Conservation (phyloP, 2,888 invertebrate species). For the Sarcophaga caerulescens region DNA sequence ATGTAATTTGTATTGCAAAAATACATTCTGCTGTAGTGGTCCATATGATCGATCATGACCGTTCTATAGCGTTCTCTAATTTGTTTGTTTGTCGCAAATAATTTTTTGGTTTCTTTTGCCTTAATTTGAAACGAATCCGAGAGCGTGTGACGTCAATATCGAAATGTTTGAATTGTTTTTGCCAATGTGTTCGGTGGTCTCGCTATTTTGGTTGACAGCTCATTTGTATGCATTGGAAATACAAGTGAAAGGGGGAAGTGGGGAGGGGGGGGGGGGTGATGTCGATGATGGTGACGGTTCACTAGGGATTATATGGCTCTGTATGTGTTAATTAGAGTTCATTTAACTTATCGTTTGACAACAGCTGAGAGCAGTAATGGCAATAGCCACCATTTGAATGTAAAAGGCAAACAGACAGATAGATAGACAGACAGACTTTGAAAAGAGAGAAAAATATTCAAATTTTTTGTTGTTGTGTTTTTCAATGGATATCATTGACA, state of each 20-base stretch:
- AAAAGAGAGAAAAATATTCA: no score
- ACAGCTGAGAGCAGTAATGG: constrained; percentile 30
- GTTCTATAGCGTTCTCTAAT: neutral
- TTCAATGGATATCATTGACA: no score
- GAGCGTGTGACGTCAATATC: constrained; percentile 41
- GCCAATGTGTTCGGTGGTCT: constrained; percentile 36
- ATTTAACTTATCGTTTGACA: constrained; percentile 63
- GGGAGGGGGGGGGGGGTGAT: no score
- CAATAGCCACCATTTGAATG: neutral
- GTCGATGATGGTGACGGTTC: neutral
- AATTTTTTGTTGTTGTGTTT: no score
- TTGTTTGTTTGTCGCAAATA: neutral
- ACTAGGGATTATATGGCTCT: neutral
- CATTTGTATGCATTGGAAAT: neutral
- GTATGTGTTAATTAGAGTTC: constrained; percentile 59
- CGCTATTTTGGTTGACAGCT: constrained; percentile 18
- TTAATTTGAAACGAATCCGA: neutral
- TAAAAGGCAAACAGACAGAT: constrained; percentile 13
- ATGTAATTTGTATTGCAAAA: no score
- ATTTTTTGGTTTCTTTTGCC: neutral
- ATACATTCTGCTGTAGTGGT: no score
- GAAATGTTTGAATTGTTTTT: constrained; percentile 51
- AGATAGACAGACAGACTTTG: neutral
- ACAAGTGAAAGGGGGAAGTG: no score
- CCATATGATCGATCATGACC: no score